Evolutionary conservation across 2,113 vertebrate genomes (phyloP), one percentile per base, ranked within the genome.

Genomic region (Seriola rivoliana): DNA sequence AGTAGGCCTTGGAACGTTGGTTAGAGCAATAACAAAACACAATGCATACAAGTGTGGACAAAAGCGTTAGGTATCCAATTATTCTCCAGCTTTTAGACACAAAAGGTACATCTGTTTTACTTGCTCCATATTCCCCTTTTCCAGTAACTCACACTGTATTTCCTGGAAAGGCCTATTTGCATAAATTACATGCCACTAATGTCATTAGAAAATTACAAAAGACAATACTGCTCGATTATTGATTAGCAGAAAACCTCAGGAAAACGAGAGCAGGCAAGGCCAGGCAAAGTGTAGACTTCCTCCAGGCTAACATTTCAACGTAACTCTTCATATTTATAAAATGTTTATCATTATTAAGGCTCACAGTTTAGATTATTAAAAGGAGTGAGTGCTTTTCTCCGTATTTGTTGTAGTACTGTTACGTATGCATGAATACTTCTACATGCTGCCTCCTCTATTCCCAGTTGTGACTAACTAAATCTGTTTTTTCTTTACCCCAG

Each of bases 131-230:
- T 32, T 65, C 32, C 52, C 23, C 16, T 67, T 74, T 57, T 29
- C 48, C 50, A 54, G 21, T 36, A 38, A 74, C 21, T 21, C 8
- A 8, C 6, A 36, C 54, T 62, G 8, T 29, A 40, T 69, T 65
- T 58, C 23, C 57, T 82, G 46, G 57, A 21, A 59, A 40, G 5
- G 4, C 7, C 29, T 14, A 57, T 63, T 79, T 48, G 14, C 70
- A 65, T 23, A 76, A 44, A 42, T 32, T 7, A 8, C 48, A 29
- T 19, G 52, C 8, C 21, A 62, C 0, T 23, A 19, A 13, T 57
- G 36, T 25, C 19, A 21, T 64, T 19, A 13, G 50, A n/a, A 70
- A 58, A 65, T 29, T 16, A 6, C 12, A 19, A 50, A 21, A 58
- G 0, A 54, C 1, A 64, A 23, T 44, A 55, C 46, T 14, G 10